Percentiles rank a stretch among this genome's conserved stretches.
Conservation (phyloP, 2,113 vertebrate species). For the Pavo muticus region DNA sequence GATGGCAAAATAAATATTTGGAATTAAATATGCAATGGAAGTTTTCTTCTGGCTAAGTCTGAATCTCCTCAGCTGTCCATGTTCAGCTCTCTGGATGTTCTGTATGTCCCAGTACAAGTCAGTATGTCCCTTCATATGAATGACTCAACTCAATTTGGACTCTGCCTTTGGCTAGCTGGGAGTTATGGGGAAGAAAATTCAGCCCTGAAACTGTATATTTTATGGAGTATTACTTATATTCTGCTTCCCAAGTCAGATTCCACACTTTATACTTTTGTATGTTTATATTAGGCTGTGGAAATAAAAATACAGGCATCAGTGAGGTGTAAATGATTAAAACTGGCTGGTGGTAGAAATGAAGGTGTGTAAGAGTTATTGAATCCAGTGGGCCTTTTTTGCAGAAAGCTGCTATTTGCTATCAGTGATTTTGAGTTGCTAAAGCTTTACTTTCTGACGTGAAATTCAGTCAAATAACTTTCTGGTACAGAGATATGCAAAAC, state of each 20-base stretch:
- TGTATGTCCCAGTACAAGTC: background rate
- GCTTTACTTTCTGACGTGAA: background rate
- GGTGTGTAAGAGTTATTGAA: background rate
- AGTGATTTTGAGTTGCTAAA: background rate
- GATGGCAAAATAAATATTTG: slow-evolving; percentile 34
- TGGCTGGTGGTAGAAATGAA: background rate
- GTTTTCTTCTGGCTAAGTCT: background rate
- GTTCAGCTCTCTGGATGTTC: background rate
- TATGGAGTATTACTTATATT: background rate
- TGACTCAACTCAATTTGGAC: background rate
- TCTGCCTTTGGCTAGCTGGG: background rate
- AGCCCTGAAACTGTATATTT: background rate
- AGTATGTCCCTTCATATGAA: fast-evolving
- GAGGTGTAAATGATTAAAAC: background rate
- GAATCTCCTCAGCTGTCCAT: background rate
- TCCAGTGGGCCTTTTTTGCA: background rate
- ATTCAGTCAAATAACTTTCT: slow-evolving; percentile 32
- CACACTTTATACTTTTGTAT: background rate
- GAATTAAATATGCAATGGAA: background rate
- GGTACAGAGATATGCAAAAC: slow-evolving; percentile 22
- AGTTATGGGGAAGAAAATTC: background rate
- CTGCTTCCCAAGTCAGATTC: background rate
- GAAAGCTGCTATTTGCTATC: background rate
- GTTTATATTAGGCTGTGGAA: background rate
- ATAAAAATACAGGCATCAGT: background rate